These are phyloP conservation scores for Parazoanthus atlanticus DNA, from an alignment of 92 coral and sea anemone genomes.

Conservation along the genomic window DNA sequence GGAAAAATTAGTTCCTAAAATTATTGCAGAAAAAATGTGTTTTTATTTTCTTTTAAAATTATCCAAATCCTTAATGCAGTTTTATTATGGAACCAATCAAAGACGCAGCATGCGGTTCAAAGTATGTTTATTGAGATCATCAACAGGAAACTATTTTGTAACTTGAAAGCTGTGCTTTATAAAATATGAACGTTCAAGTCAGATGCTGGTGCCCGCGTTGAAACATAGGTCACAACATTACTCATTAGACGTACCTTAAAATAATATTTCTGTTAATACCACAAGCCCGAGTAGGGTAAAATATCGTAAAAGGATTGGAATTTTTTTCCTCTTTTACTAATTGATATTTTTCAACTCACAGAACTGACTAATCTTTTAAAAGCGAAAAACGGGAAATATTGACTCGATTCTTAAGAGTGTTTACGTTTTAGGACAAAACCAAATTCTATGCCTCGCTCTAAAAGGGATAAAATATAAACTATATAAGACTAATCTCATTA, in stretches of 20 bases:
- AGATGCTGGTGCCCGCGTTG: no score
- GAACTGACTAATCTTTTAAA: background rate
- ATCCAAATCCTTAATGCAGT: background rate
- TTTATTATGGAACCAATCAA: background rate
- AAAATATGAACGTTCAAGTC: no score
- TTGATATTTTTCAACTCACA: background rate
- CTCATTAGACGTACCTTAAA: background rate
- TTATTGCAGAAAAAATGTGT: background rate
- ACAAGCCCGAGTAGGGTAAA: background rate
- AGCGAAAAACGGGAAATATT: background rate
- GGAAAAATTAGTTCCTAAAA: background rate
- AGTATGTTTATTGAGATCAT: background rate
- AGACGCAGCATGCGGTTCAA: background rate
- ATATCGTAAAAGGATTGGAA: no score
- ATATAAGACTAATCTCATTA: no score
- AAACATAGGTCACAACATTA: no score
- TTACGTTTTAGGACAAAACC: background rate
- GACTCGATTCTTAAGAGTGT: background rate
- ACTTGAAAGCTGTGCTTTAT: background rate
- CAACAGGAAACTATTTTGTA: background rate
- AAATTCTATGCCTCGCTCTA: background rate
- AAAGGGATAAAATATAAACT: background rate
- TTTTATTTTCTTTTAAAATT: background rate
- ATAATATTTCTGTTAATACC: background rate
- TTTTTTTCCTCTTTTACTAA: no score